These are phyloP conservation scores for Pedetes capensis DNA, from an alignment of 2,113 vertebrate species.

Conservation along the genomic window DNA sequence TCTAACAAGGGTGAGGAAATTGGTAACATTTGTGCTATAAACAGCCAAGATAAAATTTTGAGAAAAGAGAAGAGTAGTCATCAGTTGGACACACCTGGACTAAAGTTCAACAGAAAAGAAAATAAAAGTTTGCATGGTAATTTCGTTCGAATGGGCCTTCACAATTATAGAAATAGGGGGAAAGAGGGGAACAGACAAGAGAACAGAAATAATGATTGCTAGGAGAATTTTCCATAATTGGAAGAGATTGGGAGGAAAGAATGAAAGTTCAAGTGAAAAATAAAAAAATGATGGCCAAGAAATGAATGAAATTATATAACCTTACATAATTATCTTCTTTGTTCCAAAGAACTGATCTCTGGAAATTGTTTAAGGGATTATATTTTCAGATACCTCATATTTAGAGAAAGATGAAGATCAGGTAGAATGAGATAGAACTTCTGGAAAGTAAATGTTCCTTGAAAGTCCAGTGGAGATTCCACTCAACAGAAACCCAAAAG, in stretches of 20 bases:
- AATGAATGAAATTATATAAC: not conserved
- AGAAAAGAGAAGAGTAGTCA: not conserved
- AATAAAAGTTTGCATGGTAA: not conserved
- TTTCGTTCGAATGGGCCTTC: not conserved
- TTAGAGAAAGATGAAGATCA: not conserved
- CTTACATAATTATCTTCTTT: not conserved
- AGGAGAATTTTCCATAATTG: not conserved
- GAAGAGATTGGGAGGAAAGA: not conserved
- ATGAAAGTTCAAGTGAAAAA: not conserved
- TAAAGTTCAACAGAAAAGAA: not conserved
- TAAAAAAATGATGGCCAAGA: not conserved
- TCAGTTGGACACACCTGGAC: not conserved
- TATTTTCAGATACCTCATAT: conserved; percentile 6
- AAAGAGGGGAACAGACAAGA: not conserved
- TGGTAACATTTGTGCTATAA: not conserved
- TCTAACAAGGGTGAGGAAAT: not conserved
- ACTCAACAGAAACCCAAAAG: not conserved
- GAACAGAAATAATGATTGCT: not conserved
- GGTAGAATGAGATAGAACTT: not conserved
- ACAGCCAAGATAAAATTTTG: not conserved
- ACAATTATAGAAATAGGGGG: not conserved
- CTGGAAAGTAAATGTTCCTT: not conserved
- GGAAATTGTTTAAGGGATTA: not conserved
- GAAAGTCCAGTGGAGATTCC: not conserved
- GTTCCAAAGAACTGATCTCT: not conserved